Conservation (phyloP, 2,113 vertebrate species). For the Xenopus laevis region DNA sequence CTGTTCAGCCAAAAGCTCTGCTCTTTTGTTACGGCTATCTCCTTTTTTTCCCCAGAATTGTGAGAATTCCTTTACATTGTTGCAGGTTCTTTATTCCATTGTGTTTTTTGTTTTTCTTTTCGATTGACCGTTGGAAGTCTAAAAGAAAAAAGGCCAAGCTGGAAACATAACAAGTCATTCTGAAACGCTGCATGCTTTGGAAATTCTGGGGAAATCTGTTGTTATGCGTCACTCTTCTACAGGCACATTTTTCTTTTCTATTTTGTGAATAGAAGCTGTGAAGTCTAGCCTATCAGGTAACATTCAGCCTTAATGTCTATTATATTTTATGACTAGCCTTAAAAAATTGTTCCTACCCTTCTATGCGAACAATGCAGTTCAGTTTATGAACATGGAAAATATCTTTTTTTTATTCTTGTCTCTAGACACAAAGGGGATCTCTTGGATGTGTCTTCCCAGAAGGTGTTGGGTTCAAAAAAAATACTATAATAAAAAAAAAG, state of each 20-base stretch:
- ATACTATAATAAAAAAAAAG: too few relatives aligned
- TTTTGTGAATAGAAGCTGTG: not conserved
- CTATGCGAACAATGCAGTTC: not conserved
- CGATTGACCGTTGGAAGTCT: not conserved
- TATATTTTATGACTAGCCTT: not conserved
- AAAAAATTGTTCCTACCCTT: not conserved
- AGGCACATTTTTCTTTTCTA: not conserved
- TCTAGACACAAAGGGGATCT: too few relatives aligned
- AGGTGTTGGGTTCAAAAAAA: too few relatives aligned
- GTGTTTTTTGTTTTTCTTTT: not conserved
- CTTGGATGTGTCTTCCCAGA: too few relatives aligned
- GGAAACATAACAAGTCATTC: not conserved
- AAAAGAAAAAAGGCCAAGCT: not conserved
- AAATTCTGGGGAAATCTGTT: not conserved
- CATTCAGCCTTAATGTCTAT: too few relatives aligned
- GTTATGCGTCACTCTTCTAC: not conserved
- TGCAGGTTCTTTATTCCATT: slow-evolving; percentile 1
- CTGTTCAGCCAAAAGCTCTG: not conserved
- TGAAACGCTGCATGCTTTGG: not conserved
- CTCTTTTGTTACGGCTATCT: not conserved
- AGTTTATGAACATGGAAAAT: not conserved
- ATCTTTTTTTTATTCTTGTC: too few relatives aligned
- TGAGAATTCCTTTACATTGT: not conserved
- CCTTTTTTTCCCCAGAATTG: not conserved
- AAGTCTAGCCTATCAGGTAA: not conserved